Base-by-base conservation (phyloP, 2,113 vertebrate species). In the Chloropsis hardwickii region DNA sequence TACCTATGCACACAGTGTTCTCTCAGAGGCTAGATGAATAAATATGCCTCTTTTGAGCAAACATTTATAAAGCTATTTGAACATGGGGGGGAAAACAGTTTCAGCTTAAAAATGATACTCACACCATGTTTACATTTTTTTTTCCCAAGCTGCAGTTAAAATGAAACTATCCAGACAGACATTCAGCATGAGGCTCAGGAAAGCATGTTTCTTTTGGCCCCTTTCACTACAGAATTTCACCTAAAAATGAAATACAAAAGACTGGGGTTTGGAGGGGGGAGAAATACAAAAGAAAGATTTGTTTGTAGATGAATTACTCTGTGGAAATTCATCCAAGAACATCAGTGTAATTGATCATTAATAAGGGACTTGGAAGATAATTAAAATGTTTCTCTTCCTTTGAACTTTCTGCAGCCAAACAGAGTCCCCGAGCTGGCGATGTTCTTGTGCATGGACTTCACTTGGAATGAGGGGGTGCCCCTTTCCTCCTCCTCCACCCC, bases 121-220 rank as follows among this genome's bases (percentile, higher is more conserved):
- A 88, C 57, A 78, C 88, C 60, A 22, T 88, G 88, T 96, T 96
- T 96, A 90, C 92, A 28, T 94, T 93, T 93, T 95, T 86, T 91
- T 88, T 92, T 57, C 76, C 74, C 90, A 91, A 93, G 91, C 93
- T 95, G 91, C 79, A 96, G 89, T 96, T 97, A 95, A 97, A 91
- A 96, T 95, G 95, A 96, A 97, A 97, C 95, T 86, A 86, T 93
- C 92, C 95, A 97, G 96, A 97, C 95, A 95, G 96, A 92, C 93
- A 83, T 96, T 95, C 94, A 93, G 88, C 73, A 72, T 92, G 86
- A 97, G 62, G 67, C 81, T 95, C 3, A 18, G 67, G 80, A 97
- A 98, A 94, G 95, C 81, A 86, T 98, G 96, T 98, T 98, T 98
- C 97, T 97, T 97, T 97, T 98, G 97, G 97, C 97, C 86, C 90